phyloP scores from a whole-genome alignment of 2,888 invertebrate species.

The Orthosia gracilis region DNA sequence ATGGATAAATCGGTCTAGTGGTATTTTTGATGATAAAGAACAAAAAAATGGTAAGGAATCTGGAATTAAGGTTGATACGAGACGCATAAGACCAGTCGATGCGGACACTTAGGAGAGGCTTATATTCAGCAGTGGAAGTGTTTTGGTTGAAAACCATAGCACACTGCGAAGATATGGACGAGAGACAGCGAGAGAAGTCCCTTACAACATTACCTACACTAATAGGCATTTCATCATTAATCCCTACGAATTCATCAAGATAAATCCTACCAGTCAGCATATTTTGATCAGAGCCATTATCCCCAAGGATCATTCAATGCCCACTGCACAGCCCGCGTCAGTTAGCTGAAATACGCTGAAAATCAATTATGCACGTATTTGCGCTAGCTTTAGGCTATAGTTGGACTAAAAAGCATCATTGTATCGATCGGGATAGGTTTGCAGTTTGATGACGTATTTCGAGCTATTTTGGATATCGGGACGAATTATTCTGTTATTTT shows the following conservation, averaged over 20 bases:
- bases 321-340: slow-evolving; percentile 1
- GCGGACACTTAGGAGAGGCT: no score
- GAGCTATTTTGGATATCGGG: background rate
- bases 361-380: slow-evolving; percentile 55
- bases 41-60: no score
- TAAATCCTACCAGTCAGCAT: slow-evolving; percentile 4
- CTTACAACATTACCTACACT: no score
- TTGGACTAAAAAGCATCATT: slow-evolving; percentile 28
- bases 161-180: no score
- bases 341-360: slow-evolving; percentile 36
- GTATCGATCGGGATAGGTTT: slow-evolving; percentile 10
- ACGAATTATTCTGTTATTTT: slow-evolving; percentile 5
- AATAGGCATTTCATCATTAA: background rate
- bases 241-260: background rate
- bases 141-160: no score
- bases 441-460: slow-evolving; percentile 11
- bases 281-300: slow-evolving; percentile 17
- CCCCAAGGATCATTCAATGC: slow-evolving; percentile 39
- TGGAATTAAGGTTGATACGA: no score
- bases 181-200: no score
- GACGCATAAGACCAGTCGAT: no score
- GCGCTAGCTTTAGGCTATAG: slow-evolving; percentile 11
- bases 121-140: no score
- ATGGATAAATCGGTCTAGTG: no score
- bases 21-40: background rate